Conservation (phyloP, 2,888 invertebrate genomes). For the Boloria selene region DNA sequence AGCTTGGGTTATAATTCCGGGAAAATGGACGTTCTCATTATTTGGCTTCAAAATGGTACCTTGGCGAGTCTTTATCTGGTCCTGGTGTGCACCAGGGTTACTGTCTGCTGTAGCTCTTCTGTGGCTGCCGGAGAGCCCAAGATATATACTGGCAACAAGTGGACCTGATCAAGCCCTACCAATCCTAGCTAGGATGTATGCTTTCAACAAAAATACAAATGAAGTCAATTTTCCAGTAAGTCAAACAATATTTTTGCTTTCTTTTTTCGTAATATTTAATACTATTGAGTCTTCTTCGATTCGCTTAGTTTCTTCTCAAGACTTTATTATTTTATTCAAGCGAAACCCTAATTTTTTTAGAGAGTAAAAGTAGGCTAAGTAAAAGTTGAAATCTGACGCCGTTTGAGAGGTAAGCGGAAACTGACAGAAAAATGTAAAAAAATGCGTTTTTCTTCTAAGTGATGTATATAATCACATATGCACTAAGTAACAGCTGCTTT, state of each 20-base stretch:
- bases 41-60: slow-evolving; percentile 82
- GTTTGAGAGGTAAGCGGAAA: too few species aligned
- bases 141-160: slow-evolving; percentile 85
- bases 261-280: too few species aligned
- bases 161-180: slow-evolving; percentile 83
- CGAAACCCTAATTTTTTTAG: too few species aligned
- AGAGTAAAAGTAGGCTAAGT: too few species aligned
- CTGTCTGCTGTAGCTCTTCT: slow-evolving; percentile 82
- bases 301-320: too few species aligned
- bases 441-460: too few species aligned
- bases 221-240: slow-evolving; percentile 72
- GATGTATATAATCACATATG: too few species aligned
- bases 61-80: slow-evolving; percentile 88
- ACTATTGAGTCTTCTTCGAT: too few species aligned
- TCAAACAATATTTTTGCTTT: slow-evolving; percentile 9
- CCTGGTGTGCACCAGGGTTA: slow-evolving; percentile 85
- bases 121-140: slow-evolving; percentile 89
- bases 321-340: too few species aligned
- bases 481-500: too few species aligned
- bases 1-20: slow-evolving; percentile 87
- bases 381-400: too few species aligned
- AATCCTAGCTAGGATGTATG: slow-evolving; percentile 84
- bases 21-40: slow-evolving; percentile 69
- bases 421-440: too few species aligned
- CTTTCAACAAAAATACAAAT: slow-evolving; percentile 58